A percentile compares a stretch with the other conserved stretches of the same genome.
These are phyloP conservation scores for Conopomorpha cramerella DNA, from an alignment of 1,140 invertebrate species.

Conservation along the genomic window DNA sequence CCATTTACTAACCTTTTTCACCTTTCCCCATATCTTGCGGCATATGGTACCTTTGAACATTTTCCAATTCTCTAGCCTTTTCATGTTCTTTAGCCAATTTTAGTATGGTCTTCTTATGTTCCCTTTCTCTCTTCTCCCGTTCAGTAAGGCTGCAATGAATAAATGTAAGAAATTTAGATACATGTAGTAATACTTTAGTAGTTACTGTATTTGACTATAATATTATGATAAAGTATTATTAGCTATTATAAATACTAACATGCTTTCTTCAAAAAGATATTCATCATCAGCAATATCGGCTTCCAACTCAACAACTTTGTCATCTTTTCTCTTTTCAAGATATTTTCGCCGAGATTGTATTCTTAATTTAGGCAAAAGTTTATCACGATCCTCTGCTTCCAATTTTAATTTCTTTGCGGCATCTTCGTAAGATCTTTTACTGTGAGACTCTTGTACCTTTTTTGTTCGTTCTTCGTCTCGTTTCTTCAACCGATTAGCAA, in stretches of 20 bases:
- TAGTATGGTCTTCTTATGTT: slow-evolving; percentile 91
- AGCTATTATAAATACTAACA: slow-evolving; percentile 65
- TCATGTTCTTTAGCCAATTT: slow-evolving; percentile 95
- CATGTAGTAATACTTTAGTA: too few relatives aligned
- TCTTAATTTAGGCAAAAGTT: slow-evolving; percentile 85
- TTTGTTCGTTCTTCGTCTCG: slow-evolving; percentile 90
- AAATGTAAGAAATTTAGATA: too few relatives aligned
- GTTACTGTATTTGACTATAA: too few relatives aligned
- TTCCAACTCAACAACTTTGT: slow-evolving; percentile 96
- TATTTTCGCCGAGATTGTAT: slow-evolving; percentile 93
- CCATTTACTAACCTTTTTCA: slow-evolving; percentile 60
- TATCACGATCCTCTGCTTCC: slow-evolving; percentile 82
- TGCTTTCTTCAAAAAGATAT: slow-evolving; percentile 87
- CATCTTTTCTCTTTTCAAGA: slow-evolving; percentile 92
- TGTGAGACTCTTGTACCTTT: slow-evolving; percentile 75
- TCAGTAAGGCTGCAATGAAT: slow-evolving; percentile 80
- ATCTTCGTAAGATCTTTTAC: slow-evolving; percentile 84
- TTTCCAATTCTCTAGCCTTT: slow-evolving; percentile 88
- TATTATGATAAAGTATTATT: slow-evolving; percentile 5
- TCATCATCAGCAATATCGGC: slow-evolving; percentile 96
- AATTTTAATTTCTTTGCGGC: slow-evolving; percentile 90
- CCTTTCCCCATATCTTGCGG: slow-evolving; percentile 78
- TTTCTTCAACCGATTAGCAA: slow-evolving; percentile 84
- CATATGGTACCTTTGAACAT: slow-evolving; percentile 92
- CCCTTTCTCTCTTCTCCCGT: slow-evolving; percentile 79